Evolutionary conservation across 2,888 invertebrate genomes (phyloP), one percentile per base, ranked within the genome.

Genomic region (Microctonus aethiopoides): DNA sequence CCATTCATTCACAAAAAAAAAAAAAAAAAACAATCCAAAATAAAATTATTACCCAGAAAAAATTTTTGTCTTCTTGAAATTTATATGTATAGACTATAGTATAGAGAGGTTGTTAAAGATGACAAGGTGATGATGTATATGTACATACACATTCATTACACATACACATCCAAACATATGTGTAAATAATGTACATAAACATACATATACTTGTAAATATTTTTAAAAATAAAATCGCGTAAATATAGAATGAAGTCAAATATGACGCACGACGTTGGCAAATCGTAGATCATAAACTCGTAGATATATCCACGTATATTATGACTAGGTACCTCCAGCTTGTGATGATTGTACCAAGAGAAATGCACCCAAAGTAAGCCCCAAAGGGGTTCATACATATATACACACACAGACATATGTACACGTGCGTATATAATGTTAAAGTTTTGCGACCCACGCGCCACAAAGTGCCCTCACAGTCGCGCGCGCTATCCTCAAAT

Each of bases 371-470:
- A 36, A 36, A 36, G 36, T 9, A 10, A 36, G 36, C 36, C 36
- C 32, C 29, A 65, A 56, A 41, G 36, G 11, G 56, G 36, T 54
- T n/a, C 54, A 65, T 56, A 65, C 41, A 41, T 41, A 29, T n/a
- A 56, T n/a, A 36, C 13, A 26, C 13, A 39, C 13, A 41, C 24
- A 24, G 26, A 41, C 59, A 46, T 32, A 51, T 41, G 59, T 67
- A 59, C 6, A 16, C 56, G 29, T 13, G 29, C n/a, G 56, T 13
- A 13, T 13, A 13, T 57, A 32, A 10, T 22, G 59, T 59, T 59
- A 20, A 20, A 59, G 59, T 59, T 59, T 34, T 16, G 59, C 67
- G 67, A 52, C 67, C 67, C 67, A 67, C 67, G 67, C 67, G 54
- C 67, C 52, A 57, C 46, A 13, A 51, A 34, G 60, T 61, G 60